phyloP scores from a whole-genome alignment of 64 coral and sea anemone species.

The Pocillopora verrucosa region DNA sequence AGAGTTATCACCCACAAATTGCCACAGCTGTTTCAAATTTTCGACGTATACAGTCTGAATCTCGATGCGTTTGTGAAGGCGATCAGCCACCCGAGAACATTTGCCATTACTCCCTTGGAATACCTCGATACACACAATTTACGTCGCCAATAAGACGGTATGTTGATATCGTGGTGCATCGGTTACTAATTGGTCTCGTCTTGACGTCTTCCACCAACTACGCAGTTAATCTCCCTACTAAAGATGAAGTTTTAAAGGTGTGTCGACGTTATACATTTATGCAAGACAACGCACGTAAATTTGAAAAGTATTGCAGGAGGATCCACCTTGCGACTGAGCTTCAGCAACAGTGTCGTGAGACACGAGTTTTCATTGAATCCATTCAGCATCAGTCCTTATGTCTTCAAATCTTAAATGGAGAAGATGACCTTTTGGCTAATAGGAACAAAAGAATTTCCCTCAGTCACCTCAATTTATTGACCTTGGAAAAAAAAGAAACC shows the following conservation, averaged over 20 bases:
- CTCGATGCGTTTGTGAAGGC: conserved; percentile 35
- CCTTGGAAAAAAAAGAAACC: neutral
- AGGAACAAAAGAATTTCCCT: conserved; percentile 32
- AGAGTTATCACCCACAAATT: conserved; percentile 64
- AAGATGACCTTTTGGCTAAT: neutral
- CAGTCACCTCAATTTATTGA: neutral
- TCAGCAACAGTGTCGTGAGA: neutral
- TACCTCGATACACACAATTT: conserved; percentile 63
- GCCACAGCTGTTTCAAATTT: conserved; percentile 37
- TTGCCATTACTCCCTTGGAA: conserved; percentile 58
- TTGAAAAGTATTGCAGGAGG: conserved; percentile 64
- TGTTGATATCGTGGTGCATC: conserved; percentile 76
- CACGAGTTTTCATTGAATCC: conserved; percentile 24
- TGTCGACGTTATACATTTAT: conserved; percentile 72
- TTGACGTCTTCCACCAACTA: too few species aligned
- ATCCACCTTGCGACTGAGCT: conserved; percentile 53
- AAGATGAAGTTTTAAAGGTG: conserved; percentile 48
- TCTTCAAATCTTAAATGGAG: conserved; percentile 10
- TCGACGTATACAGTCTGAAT: conserved; percentile 57
- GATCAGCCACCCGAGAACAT: neutral
- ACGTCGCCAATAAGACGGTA: conserved; percentile 92
- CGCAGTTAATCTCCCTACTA: neutral
- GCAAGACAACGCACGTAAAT: conserved; percentile 45
- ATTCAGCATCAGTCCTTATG: conserved; percentile 41
- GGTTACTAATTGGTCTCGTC: neutral